Evolutionary conservation across 2,797 vertebrate species (phyloP).

Genomic region (Neosalanx taihuensis): DNA sequence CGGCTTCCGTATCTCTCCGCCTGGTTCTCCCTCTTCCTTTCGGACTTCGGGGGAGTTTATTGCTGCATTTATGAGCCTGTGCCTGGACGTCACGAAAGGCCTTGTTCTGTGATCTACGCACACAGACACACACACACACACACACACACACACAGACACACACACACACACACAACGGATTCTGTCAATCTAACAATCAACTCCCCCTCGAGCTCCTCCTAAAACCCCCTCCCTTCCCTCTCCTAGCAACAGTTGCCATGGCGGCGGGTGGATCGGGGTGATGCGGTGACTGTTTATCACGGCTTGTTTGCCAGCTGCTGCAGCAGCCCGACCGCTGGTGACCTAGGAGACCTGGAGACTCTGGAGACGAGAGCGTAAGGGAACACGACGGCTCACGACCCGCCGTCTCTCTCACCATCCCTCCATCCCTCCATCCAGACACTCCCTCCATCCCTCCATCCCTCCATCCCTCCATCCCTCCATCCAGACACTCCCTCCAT

Average conservation of each 20-base stretch:
- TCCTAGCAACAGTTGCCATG: slow-evolving; percentile 59
- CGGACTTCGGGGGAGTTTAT: background rate
- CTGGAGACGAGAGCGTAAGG: background rate
- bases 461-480: no score
- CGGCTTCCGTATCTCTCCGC: background rate
- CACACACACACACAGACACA: slow-evolving; percentile 3
- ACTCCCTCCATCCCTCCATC: no score
- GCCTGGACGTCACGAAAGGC: slow-evolving; percentile 1
- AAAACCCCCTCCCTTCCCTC: slow-evolving; percentile 6
- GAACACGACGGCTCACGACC: no score
- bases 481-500: no score
- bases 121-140: no score
- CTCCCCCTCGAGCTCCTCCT: background rate
- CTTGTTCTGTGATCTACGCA: background rate
- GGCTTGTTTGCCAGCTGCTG: slow-evolving; percentile 26
- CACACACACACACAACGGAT: background rate
- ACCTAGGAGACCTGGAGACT: slow-evolving; percentile 41
- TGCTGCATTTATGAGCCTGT: no score
- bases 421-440: no score
- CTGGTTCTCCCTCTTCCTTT: background rate
- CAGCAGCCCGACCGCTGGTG: slow-evolving; percentile 29
- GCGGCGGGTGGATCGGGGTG: slow-evolving; percentile 48
- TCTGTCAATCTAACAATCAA: slow-evolving; percentile 14
- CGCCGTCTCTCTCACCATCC: no score
- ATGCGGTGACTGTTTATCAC: slow-evolving; percentile 20